These are phyloP conservation scores for Phengaris arion DNA, from an alignment of 2,888 invertebrate genomes.

Conservation along the genomic window DNA sequence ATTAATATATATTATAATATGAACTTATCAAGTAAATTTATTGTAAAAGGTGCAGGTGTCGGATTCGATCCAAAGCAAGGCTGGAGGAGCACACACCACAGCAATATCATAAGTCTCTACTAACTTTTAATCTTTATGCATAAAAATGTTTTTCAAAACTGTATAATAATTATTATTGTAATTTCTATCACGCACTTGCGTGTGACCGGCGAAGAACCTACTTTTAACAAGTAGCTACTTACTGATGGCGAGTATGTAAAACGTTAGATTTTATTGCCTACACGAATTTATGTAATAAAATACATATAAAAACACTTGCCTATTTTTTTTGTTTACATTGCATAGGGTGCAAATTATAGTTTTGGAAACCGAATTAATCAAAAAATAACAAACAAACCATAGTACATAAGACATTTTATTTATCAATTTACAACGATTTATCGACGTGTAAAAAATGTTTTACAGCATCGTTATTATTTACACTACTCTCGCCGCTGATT, in stretches of 20 bases:
- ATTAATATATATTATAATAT: not conserved
- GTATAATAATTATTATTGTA: not conserved
- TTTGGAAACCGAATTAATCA: too few relatives aligned
- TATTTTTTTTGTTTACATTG: not conserved
- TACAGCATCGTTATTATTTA: too few relatives aligned
- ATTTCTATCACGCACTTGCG: not conserved
- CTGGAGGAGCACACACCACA: not conserved
- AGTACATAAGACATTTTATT: too few relatives aligned
- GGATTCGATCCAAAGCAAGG: not conserved
- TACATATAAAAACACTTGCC: not conserved
- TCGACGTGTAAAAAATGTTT: too few relatives aligned
- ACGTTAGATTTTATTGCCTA: slow-evolving; percentile 3
- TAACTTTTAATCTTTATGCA: not conserved
- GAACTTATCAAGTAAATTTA: not conserved
- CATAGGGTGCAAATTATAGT: too few relatives aligned
- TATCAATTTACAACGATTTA: too few relatives aligned
- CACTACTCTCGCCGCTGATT: too few relatives aligned
- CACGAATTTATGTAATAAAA: slow-evolving; percentile 21
- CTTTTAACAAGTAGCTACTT: slow-evolving; percentile 9
- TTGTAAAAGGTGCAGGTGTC: slow-evolving; percentile 6
- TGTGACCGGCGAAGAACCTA: not conserved
- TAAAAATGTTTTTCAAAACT: not conserved
- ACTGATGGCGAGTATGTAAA: not conserved
- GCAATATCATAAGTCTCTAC: not conserved
- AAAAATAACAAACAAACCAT: too few relatives aligned